These are phyloP conservation scores for Priocnemis perturbator DNA, from an alignment of 2,888 invertebrate species.

Conservation along the genomic window DNA sequence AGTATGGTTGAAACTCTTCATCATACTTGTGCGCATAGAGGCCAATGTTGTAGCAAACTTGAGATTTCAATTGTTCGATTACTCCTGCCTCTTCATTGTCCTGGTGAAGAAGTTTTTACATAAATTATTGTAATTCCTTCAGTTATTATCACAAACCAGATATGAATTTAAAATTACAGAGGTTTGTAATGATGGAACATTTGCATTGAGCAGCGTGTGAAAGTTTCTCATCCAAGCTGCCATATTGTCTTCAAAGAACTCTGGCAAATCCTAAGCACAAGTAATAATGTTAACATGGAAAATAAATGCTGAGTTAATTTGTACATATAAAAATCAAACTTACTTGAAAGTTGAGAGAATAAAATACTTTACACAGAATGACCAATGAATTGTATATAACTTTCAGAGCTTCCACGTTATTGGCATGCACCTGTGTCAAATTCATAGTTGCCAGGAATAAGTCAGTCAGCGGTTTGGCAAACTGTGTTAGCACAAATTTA, in stretches of 20 bases:
- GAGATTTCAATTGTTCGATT: conserved; percentile 93
- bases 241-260: conserved; percentile 99
- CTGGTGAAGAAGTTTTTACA: conserved; percentile 72
- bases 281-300: conserved; percentile 2
- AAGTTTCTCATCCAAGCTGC: conserved; percentile 95
- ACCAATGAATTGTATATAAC: conserved; percentile 93
- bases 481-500: conserved; percentile 94
- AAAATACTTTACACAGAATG: conserved; percentile 95
- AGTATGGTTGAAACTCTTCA: conserved; percentile 94
- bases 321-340: conserved; percentile 37
- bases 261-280: conserved; percentile 88
- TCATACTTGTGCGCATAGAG: conserved; percentile 98
- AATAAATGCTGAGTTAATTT: not conserved
- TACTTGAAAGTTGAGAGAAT: conserved; percentile 95
- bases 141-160: not conserved
- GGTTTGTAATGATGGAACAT: conserved; percentile 86
- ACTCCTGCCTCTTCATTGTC: conserved; percentile 92
- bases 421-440: conserved; percentile 85
- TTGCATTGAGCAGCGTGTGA: conserved; percentile 85
- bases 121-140: conserved; percentile 3
- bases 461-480: conserved; percentile 95
- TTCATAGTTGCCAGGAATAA: conserved; percentile 92
- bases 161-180: conserved; percentile 50
- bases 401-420: conserved; percentile 87
- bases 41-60: conserved; percentile 96